Evolutionary conservation across 1,140 invertebrate genomes (phyloP).

Genomic region (Drosophila guanche): DNA sequence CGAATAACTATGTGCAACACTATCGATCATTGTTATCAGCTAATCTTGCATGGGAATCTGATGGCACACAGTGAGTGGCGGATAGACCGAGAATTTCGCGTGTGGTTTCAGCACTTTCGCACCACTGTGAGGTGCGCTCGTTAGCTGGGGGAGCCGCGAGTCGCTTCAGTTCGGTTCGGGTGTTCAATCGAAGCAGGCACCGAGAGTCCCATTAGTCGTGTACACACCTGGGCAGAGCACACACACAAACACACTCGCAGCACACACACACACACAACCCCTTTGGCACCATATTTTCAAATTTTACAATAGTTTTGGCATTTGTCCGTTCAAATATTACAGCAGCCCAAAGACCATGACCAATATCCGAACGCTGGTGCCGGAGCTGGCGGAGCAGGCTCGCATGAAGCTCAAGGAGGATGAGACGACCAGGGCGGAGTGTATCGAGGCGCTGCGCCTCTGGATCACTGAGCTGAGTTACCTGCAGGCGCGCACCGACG

Average conservation of each 20-base stretch:
- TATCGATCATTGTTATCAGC: conserved; percentile 20
- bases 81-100: conserved; percentile 2
- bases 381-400: conserved; percentile 85
- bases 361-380: conserved; percentile 83
- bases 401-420: conserved; percentile 86
- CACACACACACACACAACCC: conserved; percentile 7
- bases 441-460: conserved; percentile 85
- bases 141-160: neutral
- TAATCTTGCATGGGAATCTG: conserved; percentile 12
- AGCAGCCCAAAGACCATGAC: conserved; percentile 61
- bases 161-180: neutral
- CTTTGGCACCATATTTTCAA: conserved; percentile 17
- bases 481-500: conserved; percentile 84
- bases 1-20: neutral
- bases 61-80: conserved; percentile 28
- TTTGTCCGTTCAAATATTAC: conserved; percentile 17
- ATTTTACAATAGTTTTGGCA: conserved; percentile 28
- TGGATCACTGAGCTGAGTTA: conserved; percentile 87
- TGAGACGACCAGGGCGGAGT: conserved; percentile 82
- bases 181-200: conserved; percentile 39
- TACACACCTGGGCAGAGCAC: conserved; percentile 38
- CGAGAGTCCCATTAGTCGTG: conserved; percentile 56
- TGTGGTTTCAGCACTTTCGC: neutral
- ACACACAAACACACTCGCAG: conserved; percentile 14
- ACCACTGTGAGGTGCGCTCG: conserved; percentile 13